Evolutionary conservation across 1,140 invertebrate species (phyloP).

Genomic region (Orchesella cincta): DNA sequence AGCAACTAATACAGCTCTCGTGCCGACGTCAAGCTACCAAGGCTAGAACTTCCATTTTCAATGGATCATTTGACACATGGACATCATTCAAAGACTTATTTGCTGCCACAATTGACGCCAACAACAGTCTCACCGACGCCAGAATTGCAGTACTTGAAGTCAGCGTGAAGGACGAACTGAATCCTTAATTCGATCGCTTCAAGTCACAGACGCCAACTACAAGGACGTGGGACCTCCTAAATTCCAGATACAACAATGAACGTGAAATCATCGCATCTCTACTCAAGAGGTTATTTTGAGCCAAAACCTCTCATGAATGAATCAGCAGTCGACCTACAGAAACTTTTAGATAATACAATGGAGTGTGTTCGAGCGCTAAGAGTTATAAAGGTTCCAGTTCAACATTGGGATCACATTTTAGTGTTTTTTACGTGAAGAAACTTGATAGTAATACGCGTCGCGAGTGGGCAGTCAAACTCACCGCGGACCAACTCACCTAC

Average conservation of each 20-base stretch:
- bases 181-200: neutral
- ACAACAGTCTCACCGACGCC: neutral
- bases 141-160: slow-evolving; percentile 37
- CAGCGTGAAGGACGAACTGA: slow-evolving; percentile 20
- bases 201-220: slow-evolving; percentile 30
- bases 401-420: slow-evolving; percentile 46
- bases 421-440: slow-evolving; percentile 43
- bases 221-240: slow-evolving; percentile 11
- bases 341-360: slow-evolving; percentile 37
- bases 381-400: slow-evolving; percentile 35
- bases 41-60: slow-evolving; percentile 32
- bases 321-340: slow-evolving; percentile 26
- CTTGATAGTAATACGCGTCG: slow-evolving; percentile 38
- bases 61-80: slow-evolving; percentile 28
- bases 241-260: slow-evolving; percentile 24
- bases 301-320: slow-evolving; percentile 22
- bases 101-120: slow-evolving; percentile 21
- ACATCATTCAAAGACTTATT: slow-evolving; percentile 39
- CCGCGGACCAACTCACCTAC: slow-evolving; percentile 24
- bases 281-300: neutral
- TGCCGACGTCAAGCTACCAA: slow-evolving; percentile 30
- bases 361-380: slow-evolving; percentile 42
- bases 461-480: slow-evolving; percentile 44
- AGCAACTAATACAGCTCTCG: too few species aligned
- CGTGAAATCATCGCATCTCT: slow-evolving; percentile 4